A percentile compares a stretch with the other conserved stretches of the same genome.
Evolutionary conservation across 2,888 invertebrate genomes (phyloP).

Genomic region (Tachina lurida): DNA sequence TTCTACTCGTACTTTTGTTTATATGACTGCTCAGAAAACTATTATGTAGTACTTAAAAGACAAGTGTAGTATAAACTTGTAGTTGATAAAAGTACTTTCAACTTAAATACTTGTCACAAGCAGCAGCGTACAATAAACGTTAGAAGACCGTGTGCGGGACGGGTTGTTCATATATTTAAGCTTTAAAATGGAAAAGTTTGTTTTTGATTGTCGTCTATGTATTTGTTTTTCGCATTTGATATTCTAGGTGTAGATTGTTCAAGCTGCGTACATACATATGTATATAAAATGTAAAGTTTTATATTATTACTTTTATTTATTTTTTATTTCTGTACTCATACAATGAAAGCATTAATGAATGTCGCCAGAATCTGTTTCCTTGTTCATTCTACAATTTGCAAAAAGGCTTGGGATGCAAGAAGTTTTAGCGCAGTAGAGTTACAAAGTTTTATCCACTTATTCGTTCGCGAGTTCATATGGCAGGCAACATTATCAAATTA

Average conservation of each 20-base stretch:
- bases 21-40: conserved; percentile 44
- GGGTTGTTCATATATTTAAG: conserved; percentile 42
- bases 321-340: conserved; percentile 1
- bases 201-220: conserved; percentile 21
- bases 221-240: conserved; percentile 25
- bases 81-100: conserved; percentile 29
- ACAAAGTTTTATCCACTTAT: conserved; percentile 20
- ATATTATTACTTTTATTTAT: not conserved
- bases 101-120: conserved; percentile 25
- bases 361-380: conserved; percentile 12
- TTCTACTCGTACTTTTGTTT: conserved; percentile 38
- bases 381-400: not conserved
- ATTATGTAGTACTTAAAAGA: conserved; percentile 6
- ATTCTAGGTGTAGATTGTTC: conserved; percentile 28
- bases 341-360: conserved; percentile 38
- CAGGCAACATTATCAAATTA: conserved; percentile 63
- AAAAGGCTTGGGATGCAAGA: not conserved
- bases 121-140: conserved; percentile 1
- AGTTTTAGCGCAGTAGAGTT: not conserved
- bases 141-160: conserved; percentile 21
- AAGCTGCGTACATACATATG: not conserved
- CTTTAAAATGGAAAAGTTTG: conserved; percentile 61
- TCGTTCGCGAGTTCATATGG: conserved; percentile 39
- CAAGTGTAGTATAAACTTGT: conserved; percentile 49
- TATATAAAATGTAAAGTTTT: not conserved